Evolutionary conservation across 2,888 invertebrate genomes (phyloP), one percentile per base, ranked within the genome.

Genomic region (Cheilosia variabilis): DNA sequence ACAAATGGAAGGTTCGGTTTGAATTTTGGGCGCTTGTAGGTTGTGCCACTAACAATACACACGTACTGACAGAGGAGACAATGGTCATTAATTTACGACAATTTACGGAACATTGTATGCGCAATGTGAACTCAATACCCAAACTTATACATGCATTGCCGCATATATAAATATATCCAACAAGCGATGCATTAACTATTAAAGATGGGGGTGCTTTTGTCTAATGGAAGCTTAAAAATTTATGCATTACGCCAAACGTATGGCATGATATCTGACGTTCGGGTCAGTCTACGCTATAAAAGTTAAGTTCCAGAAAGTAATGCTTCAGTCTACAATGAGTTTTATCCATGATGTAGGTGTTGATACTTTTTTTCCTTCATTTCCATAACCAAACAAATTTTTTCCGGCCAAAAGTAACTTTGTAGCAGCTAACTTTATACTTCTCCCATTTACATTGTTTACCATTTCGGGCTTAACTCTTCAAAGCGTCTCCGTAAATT

Each of bases 51-150:
- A 17, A 68, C 78, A 15, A 37, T 45, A 13, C 50, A 63, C 31
- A 68, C 63, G 15, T 57, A 60, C 47, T 22, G 60, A 15, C 57
- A 37, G n/a, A 15, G 19, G 27, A 68, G 76, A 81, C 86, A 81
- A 86, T 72, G 77, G 41, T 77, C 72, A 86, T 81, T 86, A 77
- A 80, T 86, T 86, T 77, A 43, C 71, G 53, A 45, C 77, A 72
- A 86, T 77, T 77, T 68, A 81, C 57, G 76, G 68, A 77, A 45
- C 68, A 66, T 77, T 86, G 13, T 37, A 37, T 37, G 13, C 10
- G 37, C 37, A 37, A 37, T 37, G 13, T 13, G 37, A 77, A 72
- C 57, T 15, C 34, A 2, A 13, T 24, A 24, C 9, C n/a, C 5
- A 27, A 27, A 71, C 24, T 31, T 24, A 22, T 34, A 17, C 15